phyloP scores from a whole-genome alignment of 2,888 invertebrate species.

The Eupithecia centaureata region DNA sequence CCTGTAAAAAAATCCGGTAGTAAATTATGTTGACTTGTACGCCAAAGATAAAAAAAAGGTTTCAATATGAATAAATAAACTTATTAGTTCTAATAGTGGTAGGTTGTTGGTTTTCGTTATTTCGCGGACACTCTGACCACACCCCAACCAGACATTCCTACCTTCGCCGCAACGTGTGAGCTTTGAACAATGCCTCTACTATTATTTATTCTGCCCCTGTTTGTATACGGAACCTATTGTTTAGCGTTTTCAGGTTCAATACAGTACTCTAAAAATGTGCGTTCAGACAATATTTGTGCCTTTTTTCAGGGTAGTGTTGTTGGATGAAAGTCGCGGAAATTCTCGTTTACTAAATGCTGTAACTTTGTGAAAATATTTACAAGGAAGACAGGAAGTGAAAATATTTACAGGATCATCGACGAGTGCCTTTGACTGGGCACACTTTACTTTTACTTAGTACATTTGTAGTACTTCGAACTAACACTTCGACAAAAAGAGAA shows the following conservation, averaged over 20 bases:
- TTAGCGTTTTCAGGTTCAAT: slow-evolving; percentile 46
- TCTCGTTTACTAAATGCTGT: not conserved
- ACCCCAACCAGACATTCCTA: slow-evolving; percentile 42
- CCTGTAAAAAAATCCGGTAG: too few species aligned
- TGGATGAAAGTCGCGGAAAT: not conserved
- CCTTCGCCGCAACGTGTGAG: slow-evolving; percentile 42
- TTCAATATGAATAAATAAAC: too few species aligned
- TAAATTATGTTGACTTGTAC: too few species aligned
- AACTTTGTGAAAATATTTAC: slow-evolving; percentile 1
- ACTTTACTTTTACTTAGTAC: not conserved
- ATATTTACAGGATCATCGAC: not conserved
- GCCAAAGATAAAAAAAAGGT: too few species aligned
- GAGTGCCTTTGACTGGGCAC: not conserved
- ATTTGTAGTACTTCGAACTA: too few species aligned
- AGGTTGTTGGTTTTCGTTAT: not conserved
- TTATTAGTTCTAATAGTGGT: too few species aligned
- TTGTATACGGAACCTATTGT: slow-evolving; percentile 62
- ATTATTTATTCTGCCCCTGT: too few species aligned
- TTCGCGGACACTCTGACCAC: slow-evolving; percentile 12
- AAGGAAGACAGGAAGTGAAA: not conserved
- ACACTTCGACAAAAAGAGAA: too few species aligned
- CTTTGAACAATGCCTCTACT: slow-evolving; percentile 58
- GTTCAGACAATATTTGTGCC: slow-evolving; percentile 13
- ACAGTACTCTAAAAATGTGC: slow-evolving; percentile 41
- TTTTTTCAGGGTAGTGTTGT: not conserved